phyloP scores from a whole-genome alignment of 2,797 vertebrate genomes.

The Anableps anableps region DNA sequence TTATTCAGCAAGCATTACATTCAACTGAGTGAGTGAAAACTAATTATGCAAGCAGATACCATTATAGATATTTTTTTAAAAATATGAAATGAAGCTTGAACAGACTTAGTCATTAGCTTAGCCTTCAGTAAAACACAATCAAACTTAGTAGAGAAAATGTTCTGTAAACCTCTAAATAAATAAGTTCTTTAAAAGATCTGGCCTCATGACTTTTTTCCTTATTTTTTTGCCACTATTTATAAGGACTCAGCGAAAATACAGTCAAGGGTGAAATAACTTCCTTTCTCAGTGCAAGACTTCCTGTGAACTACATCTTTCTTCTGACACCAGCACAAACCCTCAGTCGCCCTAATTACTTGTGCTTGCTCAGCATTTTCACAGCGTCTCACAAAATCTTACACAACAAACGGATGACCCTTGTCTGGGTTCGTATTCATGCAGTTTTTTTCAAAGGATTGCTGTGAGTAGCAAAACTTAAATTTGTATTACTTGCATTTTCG shows the following conservation, averaged over 20 bases:
- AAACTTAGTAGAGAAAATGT: conserved; percentile 19
- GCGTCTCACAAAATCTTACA: conserved; percentile 18
- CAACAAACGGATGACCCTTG: conserved; percentile 45
- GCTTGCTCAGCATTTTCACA: conserved; percentile 64
- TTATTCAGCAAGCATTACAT: not conserved
- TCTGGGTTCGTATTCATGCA: conserved; percentile 19
- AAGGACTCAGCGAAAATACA: conserved; percentile 25
- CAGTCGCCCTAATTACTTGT: conserved; percentile 65
- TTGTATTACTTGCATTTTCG: not conserved
- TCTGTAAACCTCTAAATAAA: conserved; percentile 38
- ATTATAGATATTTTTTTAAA: not conserved
- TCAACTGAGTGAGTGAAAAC: not conserved
- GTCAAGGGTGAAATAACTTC: conserved; percentile 57
- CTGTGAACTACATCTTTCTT: conserved; percentile 55
- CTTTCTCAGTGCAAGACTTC: conserved; percentile 51
- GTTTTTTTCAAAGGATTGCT: conserved; percentile 13
- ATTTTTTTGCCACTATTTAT: conserved; percentile 32
- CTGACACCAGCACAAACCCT: conserved; percentile 57
- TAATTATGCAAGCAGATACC: no score
- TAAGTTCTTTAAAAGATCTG: conserved; percentile 8
- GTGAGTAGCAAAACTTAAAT: conserved; percentile 7
- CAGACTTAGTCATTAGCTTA: conserved; percentile 15
- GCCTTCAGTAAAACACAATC: conserved; percentile 19
- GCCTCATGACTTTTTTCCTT: not conserved
- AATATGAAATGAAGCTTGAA: not conserved